These are phyloP conservation scores for Chrysemys picta DNA, from an alignment of 2,113 vertebrate species.

Conservation along the genomic window DNA sequence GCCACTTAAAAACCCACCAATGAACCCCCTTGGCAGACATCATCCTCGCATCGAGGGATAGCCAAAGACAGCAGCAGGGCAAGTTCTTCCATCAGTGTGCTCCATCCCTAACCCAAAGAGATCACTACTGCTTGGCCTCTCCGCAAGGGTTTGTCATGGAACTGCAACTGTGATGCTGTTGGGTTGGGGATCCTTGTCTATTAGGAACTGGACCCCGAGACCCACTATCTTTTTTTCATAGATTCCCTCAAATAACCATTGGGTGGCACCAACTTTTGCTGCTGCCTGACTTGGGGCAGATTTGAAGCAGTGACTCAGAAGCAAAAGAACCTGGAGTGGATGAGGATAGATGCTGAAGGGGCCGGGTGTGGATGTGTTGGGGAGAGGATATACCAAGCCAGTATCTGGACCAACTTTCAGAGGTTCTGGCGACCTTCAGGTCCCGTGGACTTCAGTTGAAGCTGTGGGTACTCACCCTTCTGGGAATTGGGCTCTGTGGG, in stretches of 20 bases:
- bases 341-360: neutral
- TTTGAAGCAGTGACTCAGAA: conserved; percentile 48
- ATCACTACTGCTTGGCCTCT: neutral
- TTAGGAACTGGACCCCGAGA: conserved; percentile 17
- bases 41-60: neutral
- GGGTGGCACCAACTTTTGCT: conserved; percentile 70
- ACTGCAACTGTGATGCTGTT: neutral
- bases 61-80: neutral
- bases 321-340: conserved; percentile 19
- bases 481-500: neutral
- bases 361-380: neutral
- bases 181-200: neutral
- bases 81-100: neutral
- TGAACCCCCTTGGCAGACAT: too few species aligned
- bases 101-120: conserved; percentile 6
- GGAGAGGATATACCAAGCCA: neutral
- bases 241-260: neutral
- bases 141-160: neutral
- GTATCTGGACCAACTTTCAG: neutral
- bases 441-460: neutral
- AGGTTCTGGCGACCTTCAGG: neutral
- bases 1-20: too few species aligned
- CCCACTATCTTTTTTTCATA: neutral
- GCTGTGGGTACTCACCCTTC: neutral
- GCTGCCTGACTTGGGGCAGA: conserved; percentile 42